These are phyloP conservation scores for Drosophila kepulauana DNA, from an alignment of 1,140 invertebrate species.

Conservation along the genomic window DNA sequence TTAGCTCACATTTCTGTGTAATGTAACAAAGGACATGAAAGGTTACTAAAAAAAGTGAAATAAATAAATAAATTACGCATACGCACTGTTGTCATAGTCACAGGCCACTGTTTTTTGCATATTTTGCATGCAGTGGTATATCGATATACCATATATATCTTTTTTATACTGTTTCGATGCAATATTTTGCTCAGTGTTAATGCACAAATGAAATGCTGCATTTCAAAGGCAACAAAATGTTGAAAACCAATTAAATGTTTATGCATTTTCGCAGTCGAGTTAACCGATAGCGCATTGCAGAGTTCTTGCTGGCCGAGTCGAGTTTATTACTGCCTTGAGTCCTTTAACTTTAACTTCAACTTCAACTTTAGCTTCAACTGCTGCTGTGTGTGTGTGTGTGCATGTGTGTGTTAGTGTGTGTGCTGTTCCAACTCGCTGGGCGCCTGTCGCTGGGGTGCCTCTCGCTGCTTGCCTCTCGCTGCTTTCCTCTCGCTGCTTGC, in stretches of 20 bases:
- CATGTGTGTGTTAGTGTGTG: background rate
- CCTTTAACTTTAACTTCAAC: background rate
- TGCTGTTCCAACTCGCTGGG: conserved; percentile 17
- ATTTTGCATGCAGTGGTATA: too few species aligned
- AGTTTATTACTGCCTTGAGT: too few species aligned
- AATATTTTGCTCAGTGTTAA: too few species aligned
- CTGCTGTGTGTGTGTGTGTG: background rate
- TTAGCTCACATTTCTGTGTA: too few species aligned
- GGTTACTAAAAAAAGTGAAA: too few species aligned
- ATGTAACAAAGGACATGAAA: too few species aligned
- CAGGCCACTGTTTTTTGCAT: too few species aligned
- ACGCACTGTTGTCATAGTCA: background rate
- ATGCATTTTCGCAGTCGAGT: background rate
- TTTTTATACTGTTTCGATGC: too few species aligned
- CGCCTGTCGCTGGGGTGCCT: conserved; percentile 8
- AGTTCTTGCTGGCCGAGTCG: conserved; percentile 1
- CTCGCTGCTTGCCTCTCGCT: background rate
- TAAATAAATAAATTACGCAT: background rate
- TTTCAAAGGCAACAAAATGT: too few species aligned
- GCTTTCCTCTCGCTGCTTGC: conserved; percentile 48
- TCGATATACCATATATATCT: too few species aligned
- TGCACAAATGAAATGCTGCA: too few species aligned
- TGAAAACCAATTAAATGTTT: background rate
- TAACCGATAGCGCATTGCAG: conserved; percentile 7
- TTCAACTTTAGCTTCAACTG: background rate